These are phyloP conservation scores for Erpetoichthys calabaricus DNA, from an alignment of 2,797 vertebrate species.

Conservation along the genomic window DNA sequence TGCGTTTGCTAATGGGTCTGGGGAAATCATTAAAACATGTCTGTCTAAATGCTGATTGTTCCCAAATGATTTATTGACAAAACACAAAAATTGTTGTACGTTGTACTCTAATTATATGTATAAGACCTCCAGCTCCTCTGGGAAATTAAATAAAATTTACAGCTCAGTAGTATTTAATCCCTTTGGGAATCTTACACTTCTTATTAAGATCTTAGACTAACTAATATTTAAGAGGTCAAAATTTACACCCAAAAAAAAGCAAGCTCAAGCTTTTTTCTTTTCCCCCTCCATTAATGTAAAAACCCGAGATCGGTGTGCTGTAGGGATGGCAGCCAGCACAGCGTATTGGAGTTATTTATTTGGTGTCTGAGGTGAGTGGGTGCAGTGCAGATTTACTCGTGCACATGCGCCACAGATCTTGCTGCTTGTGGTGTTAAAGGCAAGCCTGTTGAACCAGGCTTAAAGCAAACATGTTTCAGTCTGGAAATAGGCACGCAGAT, in stretches of 20 bases:
- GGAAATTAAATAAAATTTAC: conserved; percentile 98
- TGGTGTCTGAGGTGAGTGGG: no score
- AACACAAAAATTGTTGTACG: conserved; percentile 78
- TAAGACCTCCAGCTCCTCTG: conserved; percentile 80
- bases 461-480: no score
- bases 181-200: conserved; percentile 84
- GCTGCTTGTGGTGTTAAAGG: no score
- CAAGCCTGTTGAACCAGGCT: no score
- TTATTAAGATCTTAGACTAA: conserved; percentile 92
- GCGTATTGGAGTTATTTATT: no score
- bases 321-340: conserved; percentile 3
- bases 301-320: conserved; percentile 13
- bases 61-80: conserved; percentile 92
- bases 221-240: conserved; percentile 81
- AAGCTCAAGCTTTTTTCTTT: conserved; percentile 22
- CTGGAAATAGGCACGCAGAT: no score
- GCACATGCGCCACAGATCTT: no score
- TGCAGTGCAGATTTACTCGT: no score
- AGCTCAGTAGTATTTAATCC: conserved; percentile 76
- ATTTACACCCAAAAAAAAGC: conserved; percentile 32
- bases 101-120: conserved; percentile 96
- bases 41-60: conserved; percentile 87
- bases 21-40: conserved; percentile 84
- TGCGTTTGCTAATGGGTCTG: conserved; percentile 71
- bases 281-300: background rate